Evolutionary conservation across 2,113 vertebrate species (phyloP), one percentile per base, ranked within the genome.

Genomic region (Gavialis gangeticus): DNA sequence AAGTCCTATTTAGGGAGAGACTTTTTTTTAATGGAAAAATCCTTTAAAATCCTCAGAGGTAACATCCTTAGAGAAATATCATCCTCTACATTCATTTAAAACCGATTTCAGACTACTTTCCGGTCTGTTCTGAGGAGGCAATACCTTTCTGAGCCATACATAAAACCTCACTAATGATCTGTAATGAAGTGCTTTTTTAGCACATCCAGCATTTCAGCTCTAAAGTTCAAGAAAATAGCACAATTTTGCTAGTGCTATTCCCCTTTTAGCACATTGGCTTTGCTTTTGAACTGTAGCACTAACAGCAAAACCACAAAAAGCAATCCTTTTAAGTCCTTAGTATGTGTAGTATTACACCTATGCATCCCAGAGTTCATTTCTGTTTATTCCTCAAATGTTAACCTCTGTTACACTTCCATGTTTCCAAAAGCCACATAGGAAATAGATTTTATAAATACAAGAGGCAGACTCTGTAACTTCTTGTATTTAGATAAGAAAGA

Each of bases 111-210:
- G 79, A 90, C 79, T 94, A 93, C 90, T 96, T 96, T 88, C 85
- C 84, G 94, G 87, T 59, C 85, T 93, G 55, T 97, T 97, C 87
- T 96, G 93, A 96, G 92, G 24, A 92, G 54, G 94, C 84, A 91
- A 91, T 95, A 95, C 92, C 96, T 98, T 96, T 97, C 92, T 92
- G 64, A 97, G 94, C 92, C 94, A 90, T 97, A 96, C 28, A 67
- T 96, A 97, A 97, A 97, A 87, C 96, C 82, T 88, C 96, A 87
- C 95, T 98, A 97, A 97, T 97, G 96, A 97, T 97, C 95, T 96
- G 71, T 97, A 97, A 98, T 96, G 97, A 97, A 98, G 90, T 94
- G 66, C 93, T 95, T 96, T 76, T 98, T 98, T 96, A 97, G 96
- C 94, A 97, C 86, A 98, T 88, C 75, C 75, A 97, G 97, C 95